These are phyloP conservation scores for Anthoscopus minutus DNA, from an alignment of 2,113 vertebrate species.

Conservation along the genomic window DNA sequence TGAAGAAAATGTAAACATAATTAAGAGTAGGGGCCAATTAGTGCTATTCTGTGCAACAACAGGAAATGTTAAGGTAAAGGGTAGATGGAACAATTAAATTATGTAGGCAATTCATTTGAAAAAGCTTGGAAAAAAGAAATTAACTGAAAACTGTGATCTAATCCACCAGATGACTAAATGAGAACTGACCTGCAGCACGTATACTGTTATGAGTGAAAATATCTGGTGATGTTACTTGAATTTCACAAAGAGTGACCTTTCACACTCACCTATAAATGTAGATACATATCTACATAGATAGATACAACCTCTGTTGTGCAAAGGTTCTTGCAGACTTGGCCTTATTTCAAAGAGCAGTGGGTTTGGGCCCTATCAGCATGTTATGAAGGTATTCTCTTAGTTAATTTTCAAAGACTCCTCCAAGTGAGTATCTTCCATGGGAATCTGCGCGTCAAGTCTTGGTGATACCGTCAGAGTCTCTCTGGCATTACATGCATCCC, in stretches of 20 bases:
- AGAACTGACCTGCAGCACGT: not conserved
- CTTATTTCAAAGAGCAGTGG: not conserved
- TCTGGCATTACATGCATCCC: not conserved
- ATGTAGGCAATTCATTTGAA: not conserved
- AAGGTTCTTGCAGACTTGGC: not conserved
- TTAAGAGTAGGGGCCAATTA: constrained; percentile 8
- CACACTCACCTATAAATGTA: not conserved
- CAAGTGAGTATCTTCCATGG: not conserved
- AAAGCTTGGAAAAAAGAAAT: not conserved
- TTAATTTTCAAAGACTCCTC: not conserved
- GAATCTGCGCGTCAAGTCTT: not conserved
- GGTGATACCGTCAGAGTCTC: not conserved
- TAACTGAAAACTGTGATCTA: not conserved
- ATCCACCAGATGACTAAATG: not conserved
- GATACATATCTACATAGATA: too few relatives aligned
- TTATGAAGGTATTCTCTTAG: not conserved
- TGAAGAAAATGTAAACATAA: not conserved
- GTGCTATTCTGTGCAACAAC: not conserved
- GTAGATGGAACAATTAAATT: constrained; percentile 25
- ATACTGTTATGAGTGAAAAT: not conserved
- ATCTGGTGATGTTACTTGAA: not conserved
- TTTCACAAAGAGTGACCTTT: not conserved
- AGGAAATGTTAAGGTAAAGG: constrained; percentile 2
- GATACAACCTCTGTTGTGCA: not conserved
- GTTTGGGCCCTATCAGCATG: not conserved